These are phyloP conservation scores for Cavia porcellus DNA, from an alignment of 2,113 vertebrate species.

Conservation along the genomic window DNA sequence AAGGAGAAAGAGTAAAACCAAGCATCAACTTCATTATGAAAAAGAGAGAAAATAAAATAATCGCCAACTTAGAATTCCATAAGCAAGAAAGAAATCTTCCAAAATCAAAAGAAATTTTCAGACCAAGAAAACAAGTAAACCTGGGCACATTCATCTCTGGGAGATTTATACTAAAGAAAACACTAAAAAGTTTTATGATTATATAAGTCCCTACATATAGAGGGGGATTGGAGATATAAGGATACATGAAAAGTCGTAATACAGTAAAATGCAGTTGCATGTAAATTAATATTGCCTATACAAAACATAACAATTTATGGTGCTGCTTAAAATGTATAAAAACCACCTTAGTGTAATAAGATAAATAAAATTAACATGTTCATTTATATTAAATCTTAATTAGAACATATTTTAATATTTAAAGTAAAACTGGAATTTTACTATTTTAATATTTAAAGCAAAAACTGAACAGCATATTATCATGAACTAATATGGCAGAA, in stretches of 20 bases:
- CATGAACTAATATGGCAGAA: neutral
- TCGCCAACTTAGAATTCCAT: neutral
- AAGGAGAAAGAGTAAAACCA: neutral
- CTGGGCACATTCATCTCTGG: neutral
- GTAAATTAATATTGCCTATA: neutral
- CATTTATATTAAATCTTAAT: neutral
- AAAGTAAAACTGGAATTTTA: neutral
- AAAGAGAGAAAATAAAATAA: neutral
- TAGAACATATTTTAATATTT: neutral
- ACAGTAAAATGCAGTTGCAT: neutral
- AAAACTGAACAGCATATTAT: neutral
- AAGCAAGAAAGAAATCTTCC: neutral
- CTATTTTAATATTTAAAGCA: neutral
- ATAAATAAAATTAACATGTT: neutral
- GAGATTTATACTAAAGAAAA: neutral
- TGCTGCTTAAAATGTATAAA: neutral
- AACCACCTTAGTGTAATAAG: neutral
- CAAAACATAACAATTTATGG: neutral
- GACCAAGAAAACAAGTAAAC: neutral
- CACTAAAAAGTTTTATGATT: neutral
- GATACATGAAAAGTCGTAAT: neutral
- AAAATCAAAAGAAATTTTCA: neutral
- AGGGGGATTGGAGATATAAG: neutral
- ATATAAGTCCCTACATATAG: neutral
- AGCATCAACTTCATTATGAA: neutral